Conservation (phyloP, 2,888 invertebrate species). For the Slavum lentiscoides region DNA sequence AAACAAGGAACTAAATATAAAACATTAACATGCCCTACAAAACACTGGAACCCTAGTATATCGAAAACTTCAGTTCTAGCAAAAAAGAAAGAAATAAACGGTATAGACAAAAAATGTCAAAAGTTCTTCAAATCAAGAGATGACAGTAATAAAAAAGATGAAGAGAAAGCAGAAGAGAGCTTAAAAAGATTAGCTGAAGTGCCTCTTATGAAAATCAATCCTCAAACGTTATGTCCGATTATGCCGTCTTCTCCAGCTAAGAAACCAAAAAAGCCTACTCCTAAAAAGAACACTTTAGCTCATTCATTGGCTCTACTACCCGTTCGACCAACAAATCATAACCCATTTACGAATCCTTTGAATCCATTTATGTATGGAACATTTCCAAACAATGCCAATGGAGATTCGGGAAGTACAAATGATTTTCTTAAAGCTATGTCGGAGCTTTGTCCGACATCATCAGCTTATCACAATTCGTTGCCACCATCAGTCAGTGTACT, state of each 20-base stretch:
- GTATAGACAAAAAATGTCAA: constrained; percentile 38
- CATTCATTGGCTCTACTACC: constrained; percentile 44
- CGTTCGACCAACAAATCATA: constrained; percentile 45
- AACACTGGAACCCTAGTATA: constrained; percentile 67
- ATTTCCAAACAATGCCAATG: constrained; percentile 54
- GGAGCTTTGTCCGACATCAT: constrained; percentile 55
- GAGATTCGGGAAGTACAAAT: constrained; percentile 47
- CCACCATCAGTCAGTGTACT: constrained; percentile 57
- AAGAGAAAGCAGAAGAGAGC: constrained; percentile 38
- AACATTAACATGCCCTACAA: constrained; percentile 66
- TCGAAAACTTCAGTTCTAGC: constrained; percentile 59
- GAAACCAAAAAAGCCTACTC: constrained; percentile 38
- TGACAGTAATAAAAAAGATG: constrained; percentile 31
- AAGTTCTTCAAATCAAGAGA: constrained; percentile 51
- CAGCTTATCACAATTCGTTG: constrained; percentile 56
- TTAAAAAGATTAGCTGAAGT: constrained; percentile 47
- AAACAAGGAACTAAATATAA: constrained; percentile 62
- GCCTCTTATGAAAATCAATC: constrained; percentile 63
- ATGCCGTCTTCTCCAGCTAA: constrained; percentile 53
- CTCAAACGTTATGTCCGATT: constrained; percentile 66
- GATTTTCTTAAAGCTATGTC: constrained; percentile 57
- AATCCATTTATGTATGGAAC: constrained; percentile 56
- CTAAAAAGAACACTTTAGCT: constrained; percentile 47
- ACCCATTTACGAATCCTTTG: constrained; percentile 49
- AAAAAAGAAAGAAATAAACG: constrained; percentile 56